These are phyloP conservation scores for Cyclina sinensis DNA, from an alignment of 1,140 invertebrate genomes.

Conservation along the genomic window DNA sequence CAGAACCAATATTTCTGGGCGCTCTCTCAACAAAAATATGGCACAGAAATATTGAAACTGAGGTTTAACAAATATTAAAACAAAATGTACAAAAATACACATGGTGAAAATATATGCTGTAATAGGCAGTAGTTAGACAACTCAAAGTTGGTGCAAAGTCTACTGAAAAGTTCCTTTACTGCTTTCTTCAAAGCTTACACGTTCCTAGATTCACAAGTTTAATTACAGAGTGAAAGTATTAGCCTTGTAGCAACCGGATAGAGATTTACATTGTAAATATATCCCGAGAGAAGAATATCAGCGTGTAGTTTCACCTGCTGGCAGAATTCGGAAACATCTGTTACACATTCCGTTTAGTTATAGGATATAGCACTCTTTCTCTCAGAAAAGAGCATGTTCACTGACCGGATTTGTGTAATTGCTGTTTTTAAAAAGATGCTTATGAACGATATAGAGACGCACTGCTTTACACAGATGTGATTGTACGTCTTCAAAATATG, in stretches of 20 bases:
- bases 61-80: not conserved
- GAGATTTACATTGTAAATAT: slow-evolving; percentile 47
- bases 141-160: slow-evolving; percentile 53
- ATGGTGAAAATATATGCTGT: slow-evolving; percentile 45
- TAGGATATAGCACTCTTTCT: slow-evolving; percentile 38
- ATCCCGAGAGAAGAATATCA: slow-evolving; percentile 32
- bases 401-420: slow-evolving; percentile 58
- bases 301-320: slow-evolving; percentile 62
- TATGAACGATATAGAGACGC: not conserved
- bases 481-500: too few relatives aligned
- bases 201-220: not conserved
- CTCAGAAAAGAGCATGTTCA: slow-evolving; percentile 37
- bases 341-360: slow-evolving; percentile 52
- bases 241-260: slow-evolving; percentile 25
- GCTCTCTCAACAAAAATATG: not conserved
- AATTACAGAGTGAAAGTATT: slow-evolving; percentile 46
- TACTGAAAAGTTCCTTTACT: too few relatives aligned
- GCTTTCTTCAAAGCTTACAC: not conserved
- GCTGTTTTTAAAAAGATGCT: slow-evolving; percentile 1
- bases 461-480: too few relatives aligned
- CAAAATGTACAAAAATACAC: not conserved
- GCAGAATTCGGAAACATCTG: slow-evolving; percentile 59
- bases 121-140: too few relatives aligned
- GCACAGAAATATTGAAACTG: slow-evolving; percentile 36
- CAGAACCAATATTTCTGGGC: slow-evolving; percentile 19